Evolutionary conservation across 2,797 vertebrate genomes (phyloP).

Genomic region (Distichodus sexfasciatus): DNA sequence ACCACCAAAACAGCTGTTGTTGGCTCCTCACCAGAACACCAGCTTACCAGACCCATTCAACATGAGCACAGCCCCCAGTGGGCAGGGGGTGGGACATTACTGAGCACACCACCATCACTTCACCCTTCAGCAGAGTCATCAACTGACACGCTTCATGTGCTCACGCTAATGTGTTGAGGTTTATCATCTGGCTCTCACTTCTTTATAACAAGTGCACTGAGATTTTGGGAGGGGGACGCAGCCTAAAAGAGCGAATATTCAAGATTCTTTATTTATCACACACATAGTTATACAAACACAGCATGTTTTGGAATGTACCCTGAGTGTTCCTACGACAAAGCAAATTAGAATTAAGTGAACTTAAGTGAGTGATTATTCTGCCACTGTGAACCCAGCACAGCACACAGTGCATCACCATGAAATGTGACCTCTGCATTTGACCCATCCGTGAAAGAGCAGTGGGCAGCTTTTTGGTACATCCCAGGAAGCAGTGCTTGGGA

Average conservation of each 20-base stretch:
- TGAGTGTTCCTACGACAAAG: no score
- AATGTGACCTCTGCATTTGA: no score
- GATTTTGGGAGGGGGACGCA: conserved; percentile 12
- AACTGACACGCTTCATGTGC: conserved; percentile 48
- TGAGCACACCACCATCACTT: neutral
- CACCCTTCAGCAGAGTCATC: conserved; percentile 22
- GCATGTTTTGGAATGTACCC: no score
- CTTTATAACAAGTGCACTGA: conserved; percentile 32
- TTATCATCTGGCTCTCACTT: conserved; percentile 43
- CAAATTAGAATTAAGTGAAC: no score
- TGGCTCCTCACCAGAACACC: conserved; percentile 38
- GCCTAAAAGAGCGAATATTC: neutral
- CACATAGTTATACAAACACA: no score
- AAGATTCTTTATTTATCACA: no score
- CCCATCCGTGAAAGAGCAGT: no score
- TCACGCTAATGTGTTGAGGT: conserved; percentile 51
- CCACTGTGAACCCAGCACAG: no score
- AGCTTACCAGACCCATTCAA: conserved; percentile 38
- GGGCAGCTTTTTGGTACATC: no score
- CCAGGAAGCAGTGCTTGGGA: no score
- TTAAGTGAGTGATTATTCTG: no score
- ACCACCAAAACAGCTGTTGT: conserved; percentile 27
- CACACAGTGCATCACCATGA: no score
- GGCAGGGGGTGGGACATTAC: conserved; percentile 3
- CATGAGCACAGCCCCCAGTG: conserved; percentile 14